phyloP scores from a whole-genome alignment of 2,888 invertebrate genomes.

The Amphimallon solstitiale region DNA sequence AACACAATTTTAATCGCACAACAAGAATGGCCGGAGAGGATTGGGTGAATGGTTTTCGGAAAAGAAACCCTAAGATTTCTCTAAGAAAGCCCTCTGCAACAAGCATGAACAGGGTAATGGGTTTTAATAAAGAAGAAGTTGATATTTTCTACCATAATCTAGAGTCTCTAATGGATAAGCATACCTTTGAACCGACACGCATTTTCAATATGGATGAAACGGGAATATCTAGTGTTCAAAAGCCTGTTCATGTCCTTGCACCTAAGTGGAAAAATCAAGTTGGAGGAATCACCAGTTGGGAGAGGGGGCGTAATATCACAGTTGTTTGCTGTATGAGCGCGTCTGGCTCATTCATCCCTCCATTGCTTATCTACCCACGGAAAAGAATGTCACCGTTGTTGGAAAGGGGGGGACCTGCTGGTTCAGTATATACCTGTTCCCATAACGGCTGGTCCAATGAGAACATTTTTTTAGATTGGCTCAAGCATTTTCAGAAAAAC shows the following conservation, averaged over 20 bases:
- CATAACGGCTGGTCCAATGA: slow-evolving; percentile 53
- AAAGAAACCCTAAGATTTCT: too few species aligned
- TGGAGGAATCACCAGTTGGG: slow-evolving; percentile 49
- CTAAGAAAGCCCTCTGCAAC: too few species aligned
- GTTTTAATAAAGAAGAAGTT: slow-evolving; percentile 48
- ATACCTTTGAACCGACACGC: slow-evolving; percentile 40
- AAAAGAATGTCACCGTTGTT: slow-evolving; percentile 48
- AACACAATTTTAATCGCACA: too few species aligned
- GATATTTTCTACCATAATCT: slow-evolving; percentile 47
- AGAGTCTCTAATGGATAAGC: slow-evolving; percentile 37
- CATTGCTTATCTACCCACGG: slow-evolving; percentile 50
- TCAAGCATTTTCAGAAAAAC: slow-evolving; percentile 27
- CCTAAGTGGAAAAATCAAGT: slow-evolving; percentile 53
- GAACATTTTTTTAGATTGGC: slow-evolving; percentile 40
- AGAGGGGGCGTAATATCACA: slow-evolving; percentile 50
- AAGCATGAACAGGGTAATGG: slow-evolving; percentile 42
- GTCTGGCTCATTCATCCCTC: slow-evolving; percentile 38
- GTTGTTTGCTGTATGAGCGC: slow-evolving; percentile 47
- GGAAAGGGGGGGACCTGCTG: slow-evolving; percentile 51
- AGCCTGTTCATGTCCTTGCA: too few species aligned
- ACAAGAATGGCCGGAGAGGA: too few species aligned
- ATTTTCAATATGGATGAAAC: slow-evolving; percentile 57
- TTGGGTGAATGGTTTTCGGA: too few species aligned
- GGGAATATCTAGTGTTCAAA: slow-evolving; percentile 48
- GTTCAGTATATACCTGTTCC: slow-evolving; percentile 51